Percentiles rank a stretch among this genome's conserved stretches.
phyloP scores from a whole-genome alignment of 2,113 vertebrate species.

The Campylomormyrus numenius region DNA sequence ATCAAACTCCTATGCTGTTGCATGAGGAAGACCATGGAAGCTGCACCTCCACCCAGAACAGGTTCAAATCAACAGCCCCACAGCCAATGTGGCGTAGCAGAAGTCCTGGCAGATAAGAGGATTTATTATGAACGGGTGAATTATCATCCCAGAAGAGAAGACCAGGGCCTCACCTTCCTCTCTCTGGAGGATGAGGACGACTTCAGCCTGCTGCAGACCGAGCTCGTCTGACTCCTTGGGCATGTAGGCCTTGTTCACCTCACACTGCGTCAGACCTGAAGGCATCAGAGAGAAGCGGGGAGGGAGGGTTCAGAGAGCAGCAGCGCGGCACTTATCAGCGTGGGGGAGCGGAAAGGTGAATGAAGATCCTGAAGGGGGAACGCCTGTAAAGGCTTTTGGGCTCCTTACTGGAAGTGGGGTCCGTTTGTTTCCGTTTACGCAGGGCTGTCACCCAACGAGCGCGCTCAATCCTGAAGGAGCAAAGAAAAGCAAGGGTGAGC shows the following conservation, averaged over 20 bases:
- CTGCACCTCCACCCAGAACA: not conserved
- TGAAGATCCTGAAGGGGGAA: not conserved
- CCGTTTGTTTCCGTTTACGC: conserved; percentile 50
- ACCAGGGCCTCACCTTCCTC: conserved; percentile 68
- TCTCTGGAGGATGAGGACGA: conserved; percentile 69
- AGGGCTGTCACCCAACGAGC: conserved; percentile 82
- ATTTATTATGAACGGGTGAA: not conserved
- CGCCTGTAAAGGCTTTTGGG: not conserved
- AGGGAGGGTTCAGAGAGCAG: not conserved
- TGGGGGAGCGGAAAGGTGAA: not conserved
- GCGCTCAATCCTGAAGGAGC: conserved; percentile 68
- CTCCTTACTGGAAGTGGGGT: conserved; percentile 46
- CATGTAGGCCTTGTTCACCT: conserved; percentile 74
- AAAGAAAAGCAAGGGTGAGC: not conserved
- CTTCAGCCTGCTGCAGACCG: conserved; percentile 77
- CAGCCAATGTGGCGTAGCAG: not conserved
- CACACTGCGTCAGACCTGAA: conserved; percentile 77
- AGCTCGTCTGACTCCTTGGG: conserved; percentile 80
- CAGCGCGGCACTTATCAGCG: not conserved
- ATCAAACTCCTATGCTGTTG: not conserved
- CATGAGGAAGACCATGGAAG: not conserved
- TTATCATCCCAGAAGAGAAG: not conserved
- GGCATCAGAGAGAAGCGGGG: not conserved
- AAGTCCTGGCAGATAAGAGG: not conserved
- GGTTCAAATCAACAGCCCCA: not conserved